A percentile compares a stretch with the other conserved stretches of the same genome.
phyloP scores from a whole-genome alignment of 92 coral and sea anemone species.

The Phymanthus crucifer region DNA sequence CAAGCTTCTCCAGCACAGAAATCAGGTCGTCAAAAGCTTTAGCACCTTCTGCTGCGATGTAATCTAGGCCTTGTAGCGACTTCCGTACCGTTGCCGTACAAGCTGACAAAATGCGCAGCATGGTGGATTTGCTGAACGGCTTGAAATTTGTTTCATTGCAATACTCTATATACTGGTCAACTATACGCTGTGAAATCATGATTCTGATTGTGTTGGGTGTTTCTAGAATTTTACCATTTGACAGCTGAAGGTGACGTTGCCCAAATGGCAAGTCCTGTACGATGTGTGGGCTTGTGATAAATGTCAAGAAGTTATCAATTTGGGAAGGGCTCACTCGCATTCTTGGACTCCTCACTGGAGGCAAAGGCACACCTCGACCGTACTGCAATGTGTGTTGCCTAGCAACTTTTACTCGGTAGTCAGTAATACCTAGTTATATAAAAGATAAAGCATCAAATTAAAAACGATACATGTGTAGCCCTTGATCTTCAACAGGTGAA shows the following conservation, averaged over 20 bases:
- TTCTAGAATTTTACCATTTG: conserved; percentile 9
- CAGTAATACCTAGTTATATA: conserved; percentile 40
- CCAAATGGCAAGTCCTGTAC: no score
- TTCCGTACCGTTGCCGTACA: conserved; percentile 35
- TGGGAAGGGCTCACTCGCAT: conserved; percentile 38
- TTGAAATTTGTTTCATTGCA: conserved; percentile 29
- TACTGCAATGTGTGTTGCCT: conserved; percentile 28
- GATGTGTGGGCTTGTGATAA: conserved; percentile 48
- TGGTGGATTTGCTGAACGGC: conserved; percentile 37
- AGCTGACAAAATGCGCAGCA: conserved; percentile 27
- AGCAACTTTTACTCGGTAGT: conserved; percentile 38
- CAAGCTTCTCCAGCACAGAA: conserved; percentile 17
- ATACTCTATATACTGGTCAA: conserved; percentile 34
- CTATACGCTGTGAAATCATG: conserved; percentile 33
- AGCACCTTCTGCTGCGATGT: conserved; percentile 31
- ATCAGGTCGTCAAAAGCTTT: conserved; percentile 37
- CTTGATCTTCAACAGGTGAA: no score
- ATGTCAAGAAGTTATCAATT: conserved; percentile 44
- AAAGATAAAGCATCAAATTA: not conserved
- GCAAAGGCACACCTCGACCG: conserved; percentile 41
- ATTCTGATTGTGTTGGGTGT: conserved; percentile 25
- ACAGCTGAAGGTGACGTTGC: conserved; percentile 36
- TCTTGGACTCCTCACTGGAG: conserved; percentile 17
- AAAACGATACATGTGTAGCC: no score
- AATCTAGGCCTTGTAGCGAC: conserved; percentile 35